A percentile compares a stretch with the other conserved stretches of the same genome.
Conservation (phyloP, 2,888 invertebrate genomes). For the Pherbina coryleti region DNA sequence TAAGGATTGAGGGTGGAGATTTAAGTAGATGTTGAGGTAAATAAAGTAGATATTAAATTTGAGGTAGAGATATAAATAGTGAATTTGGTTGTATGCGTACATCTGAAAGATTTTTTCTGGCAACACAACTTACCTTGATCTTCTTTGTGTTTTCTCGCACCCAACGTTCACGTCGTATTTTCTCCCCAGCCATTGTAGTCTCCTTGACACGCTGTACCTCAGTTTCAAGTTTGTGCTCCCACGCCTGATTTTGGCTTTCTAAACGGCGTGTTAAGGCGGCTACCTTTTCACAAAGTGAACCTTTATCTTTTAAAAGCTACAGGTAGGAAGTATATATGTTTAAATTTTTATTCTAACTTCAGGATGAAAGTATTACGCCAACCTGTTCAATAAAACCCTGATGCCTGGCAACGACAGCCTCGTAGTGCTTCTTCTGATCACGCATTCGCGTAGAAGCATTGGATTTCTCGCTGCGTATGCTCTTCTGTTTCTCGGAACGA, state of each 20-base stretch:
- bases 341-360: not conserved
- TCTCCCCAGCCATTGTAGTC: constrained; percentile 83
- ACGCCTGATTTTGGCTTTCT: constrained; percentile 73
- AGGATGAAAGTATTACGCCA: not conserved
- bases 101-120: no score
- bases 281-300: constrained; percentile 76
- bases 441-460: constrained; percentile 70
- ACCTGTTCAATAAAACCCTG: constrained; percentile 87
- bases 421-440: constrained; percentile 79
- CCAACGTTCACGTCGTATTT: constrained; percentile 82
- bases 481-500: constrained; percentile 67
- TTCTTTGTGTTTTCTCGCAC: constrained; percentile 86
- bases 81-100: no score
- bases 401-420: constrained; percentile 80
- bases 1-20: not conserved
- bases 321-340: constrained; percentile 24
- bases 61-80: no score
- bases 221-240: constrained; percentile 81
- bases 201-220: constrained; percentile 83
- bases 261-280: constrained; percentile 67
- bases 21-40: not conserved
- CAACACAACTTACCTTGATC: constrained; percentile 75
- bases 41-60: not conserved
- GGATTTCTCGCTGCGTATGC: constrained; percentile 66
- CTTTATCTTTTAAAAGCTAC: constrained; percentile 83